Evolutionary conservation across 2,113 vertebrate genomes (phyloP).

Genomic region (Apteryx owenii): DNA sequence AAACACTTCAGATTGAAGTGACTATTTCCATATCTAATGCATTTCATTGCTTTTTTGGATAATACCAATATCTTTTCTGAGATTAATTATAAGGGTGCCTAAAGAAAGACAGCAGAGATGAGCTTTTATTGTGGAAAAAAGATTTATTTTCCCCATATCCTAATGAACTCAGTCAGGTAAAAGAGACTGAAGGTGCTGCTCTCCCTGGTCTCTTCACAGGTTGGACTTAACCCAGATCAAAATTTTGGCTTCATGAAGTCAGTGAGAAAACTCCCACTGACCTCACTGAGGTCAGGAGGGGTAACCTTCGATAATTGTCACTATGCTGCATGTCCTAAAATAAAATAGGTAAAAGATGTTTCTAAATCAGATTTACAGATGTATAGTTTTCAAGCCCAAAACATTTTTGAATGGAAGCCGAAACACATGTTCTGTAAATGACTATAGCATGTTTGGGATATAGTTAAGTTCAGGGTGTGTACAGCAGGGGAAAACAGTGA

Average conservation of each 20-base stretch:
- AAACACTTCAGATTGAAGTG: not conserved
- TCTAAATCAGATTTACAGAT: constrained; percentile 1
- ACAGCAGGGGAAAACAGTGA: not conserved
- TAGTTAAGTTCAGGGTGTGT: constrained; percentile 23
- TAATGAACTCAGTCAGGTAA: not conserved
- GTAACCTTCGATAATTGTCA: not conserved
- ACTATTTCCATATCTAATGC: not conserved
- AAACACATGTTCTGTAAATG: constrained; percentile 5
- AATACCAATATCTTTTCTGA: not conserved
- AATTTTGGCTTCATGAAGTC: not conserved
- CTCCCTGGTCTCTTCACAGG: not conserved
- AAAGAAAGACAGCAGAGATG: not conserved
- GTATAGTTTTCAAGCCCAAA: not conserved
- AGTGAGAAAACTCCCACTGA: not conserved
- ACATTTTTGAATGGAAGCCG: not conserved
- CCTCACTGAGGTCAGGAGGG: not conserved
- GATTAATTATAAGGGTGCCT: not conserved
- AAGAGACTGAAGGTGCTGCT: not conserved
- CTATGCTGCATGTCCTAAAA: not conserved
- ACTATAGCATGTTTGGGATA: not conserved
- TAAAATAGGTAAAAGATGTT: not conserved
- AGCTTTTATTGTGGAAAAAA: not conserved
- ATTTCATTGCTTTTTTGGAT: not conserved
- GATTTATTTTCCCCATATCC: not conserved
- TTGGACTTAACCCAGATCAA: not conserved